phyloP scores from a whole-genome alignment of 2,888 invertebrate genomes.

The Catotricha subobsoleta region DNA sequence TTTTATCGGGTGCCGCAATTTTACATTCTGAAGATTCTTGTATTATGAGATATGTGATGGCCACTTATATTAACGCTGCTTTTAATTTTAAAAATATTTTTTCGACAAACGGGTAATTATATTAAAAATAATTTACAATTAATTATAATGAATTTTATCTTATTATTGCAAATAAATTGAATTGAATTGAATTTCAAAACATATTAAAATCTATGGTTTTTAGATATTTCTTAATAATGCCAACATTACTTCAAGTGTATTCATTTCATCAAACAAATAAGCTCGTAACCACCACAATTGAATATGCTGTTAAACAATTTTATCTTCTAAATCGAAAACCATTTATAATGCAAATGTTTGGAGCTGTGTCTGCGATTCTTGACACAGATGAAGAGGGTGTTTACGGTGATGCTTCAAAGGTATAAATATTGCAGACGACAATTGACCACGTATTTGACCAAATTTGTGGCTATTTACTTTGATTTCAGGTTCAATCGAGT shows the following conservation, averaged over 20 bases:
- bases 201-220: too few relatives aligned
- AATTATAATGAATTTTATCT: conserved; percentile 11
- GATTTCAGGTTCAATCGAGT: conserved; percentile 59
- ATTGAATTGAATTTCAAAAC: conserved; percentile 12
- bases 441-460: background rate
- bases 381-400: conserved; percentile 78
- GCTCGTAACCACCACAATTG: conserved; percentile 84
- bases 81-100: conserved; percentile 98
- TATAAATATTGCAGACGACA: conserved; percentile 21
- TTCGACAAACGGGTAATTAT: conserved; percentile 72
- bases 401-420: conserved; percentile 84
- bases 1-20: conserved; percentile 89
- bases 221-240: conserved; percentile 92
- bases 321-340: conserved; percentile 96
- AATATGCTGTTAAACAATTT: conserved; percentile 97
- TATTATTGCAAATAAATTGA: background rate
- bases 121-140: too few relatives aligned
- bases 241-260: conserved; percentile 88
- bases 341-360: conserved; percentile 98
- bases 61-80: conserved; percentile 93
- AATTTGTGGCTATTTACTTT: background rate
- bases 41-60: conserved; percentile 86
- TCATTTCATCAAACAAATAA: conserved; percentile 96
- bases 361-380: conserved; percentile 88
- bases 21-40: conserved; percentile 94